Conservation (phyloP, 2,797 vertebrate genomes). For the Ptychobarbus kaznakovi region DNA sequence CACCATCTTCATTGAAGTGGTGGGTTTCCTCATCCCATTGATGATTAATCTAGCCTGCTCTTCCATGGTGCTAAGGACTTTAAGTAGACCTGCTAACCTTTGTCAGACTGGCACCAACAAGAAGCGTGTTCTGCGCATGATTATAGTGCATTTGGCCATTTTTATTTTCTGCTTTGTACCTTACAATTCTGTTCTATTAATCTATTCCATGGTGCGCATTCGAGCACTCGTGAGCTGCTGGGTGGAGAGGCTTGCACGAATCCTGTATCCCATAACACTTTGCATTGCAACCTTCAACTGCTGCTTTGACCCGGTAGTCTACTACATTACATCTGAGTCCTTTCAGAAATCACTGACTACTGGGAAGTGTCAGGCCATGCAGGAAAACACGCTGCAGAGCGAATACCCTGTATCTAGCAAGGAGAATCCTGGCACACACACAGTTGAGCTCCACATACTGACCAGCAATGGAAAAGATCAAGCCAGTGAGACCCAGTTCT, state of each 20-base stretch:
- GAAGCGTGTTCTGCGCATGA: constrained; percentile 93
- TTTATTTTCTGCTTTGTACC: constrained; percentile 98
- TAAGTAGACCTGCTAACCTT: constrained; percentile 87
- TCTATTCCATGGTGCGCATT: constrained; percentile 93
- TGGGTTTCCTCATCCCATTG: constrained; percentile 94
- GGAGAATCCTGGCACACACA: constrained; percentile 72
- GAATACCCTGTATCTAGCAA: constrained; percentile 78
- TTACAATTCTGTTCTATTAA: constrained; percentile 96
- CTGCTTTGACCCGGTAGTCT: constrained; percentile 96
- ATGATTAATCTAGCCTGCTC: constrained; percentile 93
- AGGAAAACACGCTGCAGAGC: constrained; percentile 86
- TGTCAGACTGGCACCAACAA: constrained; percentile 95
- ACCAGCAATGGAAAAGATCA: constrained; percentile 85
- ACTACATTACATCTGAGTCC: constrained; percentile 96
- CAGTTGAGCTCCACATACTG: constrained; percentile 63
- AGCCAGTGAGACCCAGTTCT: constrained; percentile 85
- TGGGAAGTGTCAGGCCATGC: constrained; percentile 84
- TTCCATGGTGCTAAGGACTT: constrained; percentile 91
- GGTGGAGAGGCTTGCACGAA: constrained; percentile 91
- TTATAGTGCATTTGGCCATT: constrained; percentile 92
- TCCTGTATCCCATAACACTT: constrained; percentile 93
- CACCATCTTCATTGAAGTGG: constrained; percentile 98
- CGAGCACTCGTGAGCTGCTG: constrained; percentile 90
- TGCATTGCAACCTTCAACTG: constrained; percentile 95
- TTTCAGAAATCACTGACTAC: constrained; percentile 96